A percentile compares a stretch with the other conserved stretches of the same genome.
These are phyloP conservation scores for Etia nguti DNA, from an alignment of 2,113 vertebrate species.

Conservation along the genomic window DNA sequence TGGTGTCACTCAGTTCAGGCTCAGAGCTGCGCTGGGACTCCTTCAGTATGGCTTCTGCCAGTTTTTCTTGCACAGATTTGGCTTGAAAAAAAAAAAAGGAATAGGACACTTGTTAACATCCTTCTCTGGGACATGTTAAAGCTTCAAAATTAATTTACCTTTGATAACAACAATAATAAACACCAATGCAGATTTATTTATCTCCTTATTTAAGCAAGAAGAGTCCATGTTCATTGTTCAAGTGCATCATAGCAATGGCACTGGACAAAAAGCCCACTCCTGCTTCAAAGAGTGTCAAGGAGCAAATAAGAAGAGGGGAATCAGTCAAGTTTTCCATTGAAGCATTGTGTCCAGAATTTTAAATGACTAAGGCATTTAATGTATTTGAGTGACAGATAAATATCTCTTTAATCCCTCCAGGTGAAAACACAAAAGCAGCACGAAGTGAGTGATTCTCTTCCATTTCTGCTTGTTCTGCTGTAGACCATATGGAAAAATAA, in stretches of 20 bases:
- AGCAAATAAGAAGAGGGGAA: slow-evolving; percentile 8
- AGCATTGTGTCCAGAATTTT: neutral
- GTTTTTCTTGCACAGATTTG: slow-evolving; percentile 79
- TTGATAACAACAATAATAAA: neutral
- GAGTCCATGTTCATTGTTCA: slow-evolving; percentile 8
- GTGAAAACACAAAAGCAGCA: neutral
- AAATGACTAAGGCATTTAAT: neutral
- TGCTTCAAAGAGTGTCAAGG: slow-evolving; percentile 68
- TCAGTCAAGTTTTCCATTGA: neutral
- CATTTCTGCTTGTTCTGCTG: neutral
- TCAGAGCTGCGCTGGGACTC: slow-evolving; percentile 54
- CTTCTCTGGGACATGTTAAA: neutral
- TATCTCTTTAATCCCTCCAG: slow-evolving; percentile 33
- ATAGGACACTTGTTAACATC: slow-evolving; percentile 2
- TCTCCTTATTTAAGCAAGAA: neutral
- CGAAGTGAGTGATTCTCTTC: rapidly evolving
- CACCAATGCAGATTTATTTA: neutral
- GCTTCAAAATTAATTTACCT: neutral
- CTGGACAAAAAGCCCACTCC: slow-evolving; percentile 80
- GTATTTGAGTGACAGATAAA: neutral
- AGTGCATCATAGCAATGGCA: slow-evolving; percentile 85
- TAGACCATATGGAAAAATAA: neutral
- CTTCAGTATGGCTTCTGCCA: slow-evolving; percentile 62
- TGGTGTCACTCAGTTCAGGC: slow-evolving; percentile 68
- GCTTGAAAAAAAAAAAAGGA: slow-evolving; percentile 47